A percentile compares a stretch with the other conserved stretches of the same genome.
These are phyloP conservation scores for Spilarctia lutea DNA, from an alignment of 2,888 invertebrate genomes.

Conservation along the genomic window DNA sequence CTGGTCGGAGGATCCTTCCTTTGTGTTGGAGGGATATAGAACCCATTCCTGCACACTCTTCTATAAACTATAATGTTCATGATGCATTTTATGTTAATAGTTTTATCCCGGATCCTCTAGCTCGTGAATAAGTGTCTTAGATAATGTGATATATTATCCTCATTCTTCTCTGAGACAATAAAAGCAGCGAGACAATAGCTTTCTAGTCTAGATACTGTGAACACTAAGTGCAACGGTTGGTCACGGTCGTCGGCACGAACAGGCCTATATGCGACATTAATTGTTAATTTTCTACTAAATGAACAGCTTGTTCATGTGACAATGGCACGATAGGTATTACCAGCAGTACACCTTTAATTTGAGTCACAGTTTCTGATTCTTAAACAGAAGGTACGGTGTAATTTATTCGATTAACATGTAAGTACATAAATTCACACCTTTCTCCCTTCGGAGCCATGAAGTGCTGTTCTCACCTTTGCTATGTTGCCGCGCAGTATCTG, in stretches of 20 bases:
- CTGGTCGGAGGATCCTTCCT: no score
- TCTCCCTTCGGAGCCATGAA: background rate
- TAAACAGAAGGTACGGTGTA: background rate
- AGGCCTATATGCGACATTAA: slow-evolving; percentile 44
- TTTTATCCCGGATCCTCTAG: background rate
- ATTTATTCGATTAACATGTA: background rate
- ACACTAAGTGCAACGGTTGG: slow-evolving; percentile 40
- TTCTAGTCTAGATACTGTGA: slow-evolving; percentile 47
- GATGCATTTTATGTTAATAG: background rate
- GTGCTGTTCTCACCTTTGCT: no score
- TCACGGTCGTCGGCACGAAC: slow-evolving; percentile 34
- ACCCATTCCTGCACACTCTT: no score
- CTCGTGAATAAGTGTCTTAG: background rate
- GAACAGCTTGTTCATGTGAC: slow-evolving; percentile 3
- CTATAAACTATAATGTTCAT: background rate
- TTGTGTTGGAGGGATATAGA: no score
- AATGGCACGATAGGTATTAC: background rate
- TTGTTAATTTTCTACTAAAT: slow-evolving; percentile 53
- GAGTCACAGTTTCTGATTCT: background rate
- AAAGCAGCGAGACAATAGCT: slow-evolving; percentile 40
- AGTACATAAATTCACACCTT: background rate
- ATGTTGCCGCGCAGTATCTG: no score
- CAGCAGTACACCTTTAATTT: background rate
- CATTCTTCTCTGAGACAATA: slow-evolving; percentile 23
- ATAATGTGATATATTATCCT: slow-evolving; percentile 19